A percentile compares a stretch with the other conserved stretches of the same genome.
phyloP scores from a whole-genome alignment of 2,888 invertebrate species.

The Ryuthela nishihirai region DNA sequence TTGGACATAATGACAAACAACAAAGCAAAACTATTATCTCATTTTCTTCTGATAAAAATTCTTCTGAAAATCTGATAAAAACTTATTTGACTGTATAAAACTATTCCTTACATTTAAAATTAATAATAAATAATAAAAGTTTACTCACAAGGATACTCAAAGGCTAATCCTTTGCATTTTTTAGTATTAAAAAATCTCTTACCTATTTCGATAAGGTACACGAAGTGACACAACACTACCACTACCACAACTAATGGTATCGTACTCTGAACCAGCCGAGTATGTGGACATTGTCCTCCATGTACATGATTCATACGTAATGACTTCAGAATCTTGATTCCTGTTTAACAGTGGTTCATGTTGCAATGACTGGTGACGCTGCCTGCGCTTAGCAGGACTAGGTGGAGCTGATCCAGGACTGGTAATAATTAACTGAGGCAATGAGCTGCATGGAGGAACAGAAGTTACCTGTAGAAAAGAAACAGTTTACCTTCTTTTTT shows the following conservation, averaged over 20 bases:
- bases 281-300: slow-evolving; percentile 17
- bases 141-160: no score
- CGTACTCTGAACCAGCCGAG: slow-evolving; percentile 45
- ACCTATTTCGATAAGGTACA: slow-evolving; percentile 34
- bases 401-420: slow-evolving; percentile 27
- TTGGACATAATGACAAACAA: no score
- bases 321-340: slow-evolving; percentile 15
- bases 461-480: slow-evolving; percentile 19
- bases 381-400: slow-evolving; percentile 32
- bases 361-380: slow-evolving; percentile 41
- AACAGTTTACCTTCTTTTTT: no score
- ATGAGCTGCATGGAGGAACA: slow-evolving; percentile 23
- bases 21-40: no score
- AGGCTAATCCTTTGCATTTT: no score
- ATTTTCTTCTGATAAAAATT: no score
- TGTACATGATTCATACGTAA: slow-evolving; percentile 2
- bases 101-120: no score
- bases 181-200: no score
- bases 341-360: slow-evolving; percentile 14
- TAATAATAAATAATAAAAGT: no score
- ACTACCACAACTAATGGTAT: slow-evolving; percentile 44
- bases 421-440: slow-evolving; percentile 18
- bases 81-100: no score
- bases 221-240: slow-evolving; percentile 24
- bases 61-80: no score